Evolutionary conservation across 2,888 invertebrate genomes (phyloP).

Genomic region (Troides aeacus): DNA sequence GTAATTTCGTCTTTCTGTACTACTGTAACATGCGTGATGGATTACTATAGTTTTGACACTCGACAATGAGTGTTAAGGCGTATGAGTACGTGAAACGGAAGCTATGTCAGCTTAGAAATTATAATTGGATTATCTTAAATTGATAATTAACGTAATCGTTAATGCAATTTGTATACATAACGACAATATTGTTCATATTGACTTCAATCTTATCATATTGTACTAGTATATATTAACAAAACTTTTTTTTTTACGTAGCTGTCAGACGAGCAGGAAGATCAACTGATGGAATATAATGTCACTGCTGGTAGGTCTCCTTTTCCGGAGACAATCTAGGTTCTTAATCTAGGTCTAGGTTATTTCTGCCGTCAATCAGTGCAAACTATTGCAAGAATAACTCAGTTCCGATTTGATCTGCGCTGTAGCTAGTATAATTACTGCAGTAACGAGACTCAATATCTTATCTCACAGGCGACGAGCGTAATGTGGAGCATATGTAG

Average conservation of each 20-base stretch:
- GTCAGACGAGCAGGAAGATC: no score
- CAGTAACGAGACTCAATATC: no score
- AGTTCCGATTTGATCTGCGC: no score
- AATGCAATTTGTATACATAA: conserved; percentile 6
- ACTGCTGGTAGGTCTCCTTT: no score
- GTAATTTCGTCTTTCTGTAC: conserved; percentile 24
- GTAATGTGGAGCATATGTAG: no score
- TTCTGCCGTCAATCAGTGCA: no score
- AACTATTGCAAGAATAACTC: no score
- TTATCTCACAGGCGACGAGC: no score
- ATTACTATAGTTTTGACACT: conserved; percentile 28
- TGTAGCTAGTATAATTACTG: no score
- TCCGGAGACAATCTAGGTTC: no score
- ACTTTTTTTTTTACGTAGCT: not conserved
- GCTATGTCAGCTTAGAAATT: conserved; percentile 12
- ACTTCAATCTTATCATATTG: not conserved
- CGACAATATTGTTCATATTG: not conserved
- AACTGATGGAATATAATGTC: no score
- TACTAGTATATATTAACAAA: not conserved
- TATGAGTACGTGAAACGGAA: conserved; percentile 15
- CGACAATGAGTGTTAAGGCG: conserved; percentile 20
- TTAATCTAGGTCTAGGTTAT: no score
- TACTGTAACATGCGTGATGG: conserved; percentile 20
- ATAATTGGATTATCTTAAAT: conserved; percentile 12
- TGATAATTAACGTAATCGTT: conserved; percentile 1